Conservation (phyloP, 1,140 invertebrate genomes). For the Asbolus verrucosus region DNA sequence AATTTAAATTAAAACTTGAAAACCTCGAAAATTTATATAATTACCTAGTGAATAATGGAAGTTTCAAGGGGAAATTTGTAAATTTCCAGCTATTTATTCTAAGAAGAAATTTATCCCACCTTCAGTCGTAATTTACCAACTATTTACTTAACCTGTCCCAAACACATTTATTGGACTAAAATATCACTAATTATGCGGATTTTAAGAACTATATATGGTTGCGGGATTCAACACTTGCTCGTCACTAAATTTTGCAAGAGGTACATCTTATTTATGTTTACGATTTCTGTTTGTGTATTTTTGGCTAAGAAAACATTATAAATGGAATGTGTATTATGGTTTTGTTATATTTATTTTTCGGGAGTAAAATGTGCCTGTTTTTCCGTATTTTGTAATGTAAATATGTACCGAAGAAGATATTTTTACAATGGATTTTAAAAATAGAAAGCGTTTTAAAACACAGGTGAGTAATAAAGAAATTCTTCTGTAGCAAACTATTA, state of each 20-base stretch:
- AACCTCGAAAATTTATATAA: constrained; percentile 9
- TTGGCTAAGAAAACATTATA: not conserved
- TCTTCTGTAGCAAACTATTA: not conserved
- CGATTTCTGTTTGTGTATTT: too few species aligned
- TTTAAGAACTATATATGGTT: too few species aligned
- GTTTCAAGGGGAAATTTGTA: not conserved
- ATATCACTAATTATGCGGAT: too few species aligned
- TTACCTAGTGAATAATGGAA: constrained; percentile 4
- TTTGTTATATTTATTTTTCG: constrained; percentile 11
- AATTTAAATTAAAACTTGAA: constrained; percentile 13
- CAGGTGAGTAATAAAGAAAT: constrained; percentile 30
- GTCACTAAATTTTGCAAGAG: too few species aligned
- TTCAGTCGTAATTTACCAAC: not conserved
- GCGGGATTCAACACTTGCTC: too few species aligned
- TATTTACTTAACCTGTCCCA: too few species aligned
- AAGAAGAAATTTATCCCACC: not conserved
- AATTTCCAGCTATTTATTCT: constrained; percentile 18
- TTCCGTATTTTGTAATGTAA: not conserved
- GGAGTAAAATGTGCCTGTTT: too few species aligned
- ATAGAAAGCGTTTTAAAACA: constrained; percentile 6
- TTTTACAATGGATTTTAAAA: not conserved
- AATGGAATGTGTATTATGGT: not conserved
- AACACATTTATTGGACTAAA: too few species aligned
- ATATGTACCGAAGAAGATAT: not conserved
- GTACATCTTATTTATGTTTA: too few species aligned